phyloP scores from a whole-genome alignment of 2,113 vertebrate species.

The Sphaerodactylus townsendi region DNA sequence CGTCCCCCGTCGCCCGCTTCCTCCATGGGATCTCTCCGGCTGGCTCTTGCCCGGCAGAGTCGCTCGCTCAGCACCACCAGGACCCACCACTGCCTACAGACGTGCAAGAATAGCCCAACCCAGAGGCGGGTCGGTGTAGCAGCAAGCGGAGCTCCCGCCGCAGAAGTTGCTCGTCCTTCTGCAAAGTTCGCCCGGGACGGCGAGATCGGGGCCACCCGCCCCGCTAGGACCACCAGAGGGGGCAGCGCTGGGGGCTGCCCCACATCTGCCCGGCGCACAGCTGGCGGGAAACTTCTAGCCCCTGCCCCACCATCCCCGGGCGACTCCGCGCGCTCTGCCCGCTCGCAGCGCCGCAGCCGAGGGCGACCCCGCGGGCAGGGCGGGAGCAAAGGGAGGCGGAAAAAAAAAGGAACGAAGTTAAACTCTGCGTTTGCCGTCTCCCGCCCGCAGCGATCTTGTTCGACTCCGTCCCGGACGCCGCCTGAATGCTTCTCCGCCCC shows the following conservation, averaged over 20 bases:
- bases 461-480: not conserved
- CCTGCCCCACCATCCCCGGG: not conserved
- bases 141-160: too few relatives aligned
- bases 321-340: not conserved
- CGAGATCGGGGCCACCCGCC: too few relatives aligned
- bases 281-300: not conserved
- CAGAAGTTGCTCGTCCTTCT: too few relatives aligned
- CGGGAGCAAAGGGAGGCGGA: too few relatives aligned
- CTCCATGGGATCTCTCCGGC: conserved; percentile 67
- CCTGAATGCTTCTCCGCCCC: too few relatives aligned
- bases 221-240: too few relatives aligned
- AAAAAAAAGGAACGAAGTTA: too few relatives aligned
- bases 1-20: conserved; percentile 73
- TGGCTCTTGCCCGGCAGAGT: not conserved
- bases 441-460: not conserved
- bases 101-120: too few relatives aligned
- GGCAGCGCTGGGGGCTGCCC: not conserved
- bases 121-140: too few relatives aligned
- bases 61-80: not conserved
- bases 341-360: not conserved
- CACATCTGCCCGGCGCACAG: not conserved
- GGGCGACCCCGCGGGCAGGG: not conserved
- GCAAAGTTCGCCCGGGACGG: too few relatives aligned
- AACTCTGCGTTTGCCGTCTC: not conserved
- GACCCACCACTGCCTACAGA: too few relatives aligned